Percentiles rank a stretch among this genome's conserved stretches.
These are phyloP conservation scores for Eolophus roseicapilla DNA, from an alignment of 2,113 vertebrate species.

Conservation along the genomic window DNA sequence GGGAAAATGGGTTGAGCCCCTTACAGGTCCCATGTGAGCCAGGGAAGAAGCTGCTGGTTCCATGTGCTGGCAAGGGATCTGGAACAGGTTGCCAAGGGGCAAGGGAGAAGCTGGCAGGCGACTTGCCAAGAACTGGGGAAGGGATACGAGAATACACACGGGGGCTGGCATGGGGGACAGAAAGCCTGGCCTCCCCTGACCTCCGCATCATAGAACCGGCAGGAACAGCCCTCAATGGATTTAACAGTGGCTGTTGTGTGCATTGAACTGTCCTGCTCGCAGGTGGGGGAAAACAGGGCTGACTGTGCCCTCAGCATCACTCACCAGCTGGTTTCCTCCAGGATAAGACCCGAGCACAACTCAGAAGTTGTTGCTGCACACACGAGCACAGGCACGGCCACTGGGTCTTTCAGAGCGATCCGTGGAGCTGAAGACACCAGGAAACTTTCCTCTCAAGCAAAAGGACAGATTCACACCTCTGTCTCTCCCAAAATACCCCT, in stretches of 20 bases:
- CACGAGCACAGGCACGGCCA: neutral
- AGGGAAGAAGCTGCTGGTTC: neutral
- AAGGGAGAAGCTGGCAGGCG: neutral
- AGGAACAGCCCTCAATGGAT: neutral
- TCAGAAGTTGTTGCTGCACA: neutral
- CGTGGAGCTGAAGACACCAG: neutral
- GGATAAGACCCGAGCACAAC: neutral
- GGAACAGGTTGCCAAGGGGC: neutral
- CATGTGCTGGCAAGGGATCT: neutral
- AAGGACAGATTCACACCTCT: neutral
- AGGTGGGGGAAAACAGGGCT: neutral
- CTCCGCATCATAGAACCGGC: accelerated
- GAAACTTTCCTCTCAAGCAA: neutral
- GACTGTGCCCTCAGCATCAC: accelerated
- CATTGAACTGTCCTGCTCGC: neutral
- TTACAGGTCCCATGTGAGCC: neutral
- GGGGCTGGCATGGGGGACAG: neutral
- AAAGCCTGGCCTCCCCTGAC: neutral
- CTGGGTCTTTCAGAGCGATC: neutral
- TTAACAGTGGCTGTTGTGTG: neutral
- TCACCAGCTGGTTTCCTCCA: neutral
- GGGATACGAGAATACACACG: accelerated
- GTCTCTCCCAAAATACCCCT: neutral
- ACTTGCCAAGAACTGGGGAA: neutral
- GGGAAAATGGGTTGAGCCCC: neutral